Evolutionary conservation across 1,140 invertebrate genomes (phyloP).

Genomic region (Linepithema humile): DNA sequence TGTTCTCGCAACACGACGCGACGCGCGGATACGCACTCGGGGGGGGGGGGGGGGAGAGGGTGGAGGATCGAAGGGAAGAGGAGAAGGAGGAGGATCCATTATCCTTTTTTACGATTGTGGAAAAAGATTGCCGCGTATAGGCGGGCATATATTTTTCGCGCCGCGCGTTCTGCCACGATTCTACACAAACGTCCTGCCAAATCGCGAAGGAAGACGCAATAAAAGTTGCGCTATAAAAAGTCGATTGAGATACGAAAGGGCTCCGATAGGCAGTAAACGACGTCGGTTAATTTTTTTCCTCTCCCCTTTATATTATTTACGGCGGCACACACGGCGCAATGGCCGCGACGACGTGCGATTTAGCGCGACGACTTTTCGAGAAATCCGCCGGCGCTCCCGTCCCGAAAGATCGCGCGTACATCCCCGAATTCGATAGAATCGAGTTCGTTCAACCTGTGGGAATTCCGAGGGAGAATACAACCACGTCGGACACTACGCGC

Average conservation of each 20-base stretch:
- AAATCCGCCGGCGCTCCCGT: slow-evolving; percentile 36
- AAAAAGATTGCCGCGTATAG: slow-evolving; percentile 39
- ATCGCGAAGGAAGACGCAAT: slow-evolving; percentile 43
- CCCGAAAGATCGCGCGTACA: slow-evolving; percentile 11
- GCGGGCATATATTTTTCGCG: slow-evolving; percentile 32
- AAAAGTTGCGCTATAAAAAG: slow-evolving; percentile 56
- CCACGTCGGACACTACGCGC: slow-evolving; percentile 62
- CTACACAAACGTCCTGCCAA: slow-evolving; percentile 34
- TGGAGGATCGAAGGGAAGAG: too few species aligned
- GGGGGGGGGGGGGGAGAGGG: too few species aligned
- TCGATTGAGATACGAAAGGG: slow-evolving; percentile 40
- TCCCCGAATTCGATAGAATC: slow-evolving; percentile 43
- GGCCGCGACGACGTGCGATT: slow-evolving; percentile 21
- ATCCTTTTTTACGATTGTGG: slow-evolving; percentile 33
- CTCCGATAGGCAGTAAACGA: slow-evolving; percentile 45
- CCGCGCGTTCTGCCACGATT: slow-evolving; percentile 8
- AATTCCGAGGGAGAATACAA: slow-evolving; percentile 69
- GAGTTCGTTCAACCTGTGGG: slow-evolving; percentile 71
- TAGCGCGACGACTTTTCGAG: slow-evolving; percentile 36
- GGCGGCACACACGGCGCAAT: not conserved
- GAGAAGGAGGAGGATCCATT: slow-evolving; percentile 10
- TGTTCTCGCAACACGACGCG: slow-evolving; percentile 29
- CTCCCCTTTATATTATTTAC: slow-evolving; percentile 45
- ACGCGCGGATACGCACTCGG: slow-evolving; percentile 18
- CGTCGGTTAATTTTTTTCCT: slow-evolving; percentile 45